Conservation (phyloP, 2,888 invertebrate species). For the Epirrhoe tristata region DNA sequence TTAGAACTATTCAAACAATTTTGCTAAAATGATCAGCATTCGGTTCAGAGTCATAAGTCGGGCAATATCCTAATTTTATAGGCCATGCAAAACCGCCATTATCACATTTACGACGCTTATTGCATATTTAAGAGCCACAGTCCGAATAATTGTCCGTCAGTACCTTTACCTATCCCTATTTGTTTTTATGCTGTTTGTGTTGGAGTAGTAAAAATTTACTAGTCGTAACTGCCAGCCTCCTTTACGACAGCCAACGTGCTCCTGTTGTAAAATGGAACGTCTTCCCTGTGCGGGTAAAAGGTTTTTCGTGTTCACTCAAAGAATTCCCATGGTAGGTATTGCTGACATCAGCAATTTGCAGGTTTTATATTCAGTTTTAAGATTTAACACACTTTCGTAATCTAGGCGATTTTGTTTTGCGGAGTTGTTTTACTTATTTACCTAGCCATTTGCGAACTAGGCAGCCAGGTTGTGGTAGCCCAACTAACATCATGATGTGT, state of each 20-base stretch:
- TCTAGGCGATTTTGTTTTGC: too few species aligned
- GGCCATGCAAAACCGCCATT: conserved; percentile 28
- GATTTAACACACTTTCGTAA: neutral
- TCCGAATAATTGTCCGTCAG: conserved; percentile 20
- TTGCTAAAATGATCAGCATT: conserved; percentile 5
- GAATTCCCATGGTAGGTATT: conserved; percentile 33
- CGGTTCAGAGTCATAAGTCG: conserved; percentile 19
- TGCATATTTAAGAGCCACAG: conserved; percentile 30
- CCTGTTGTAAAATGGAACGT: conserved; percentile 54
- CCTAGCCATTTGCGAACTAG: too few species aligned
- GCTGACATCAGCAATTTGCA: conserved; percentile 3
- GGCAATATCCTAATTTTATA: conserved; percentile 30
- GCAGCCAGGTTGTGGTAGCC: too few species aligned
- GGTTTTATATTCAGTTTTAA: neutral
- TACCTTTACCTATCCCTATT: conserved; percentile 48
- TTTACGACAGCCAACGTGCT: conserved; percentile 60
- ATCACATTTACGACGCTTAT: conserved; percentile 31
- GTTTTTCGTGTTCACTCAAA: conserved; percentile 51
- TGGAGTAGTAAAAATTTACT: conserved; percentile 65
- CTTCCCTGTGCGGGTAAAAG: conserved; percentile 49
- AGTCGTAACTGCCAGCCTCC: conserved; percentile 55
- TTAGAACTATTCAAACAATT: neutral
- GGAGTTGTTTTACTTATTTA: too few species aligned
- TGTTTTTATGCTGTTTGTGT: conserved; percentile 61
- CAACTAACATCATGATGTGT: too few species aligned